These are phyloP conservation scores for Episyrphus balteatus DNA, from an alignment of 1,140 invertebrate genomes.

Conservation along the genomic window DNA sequence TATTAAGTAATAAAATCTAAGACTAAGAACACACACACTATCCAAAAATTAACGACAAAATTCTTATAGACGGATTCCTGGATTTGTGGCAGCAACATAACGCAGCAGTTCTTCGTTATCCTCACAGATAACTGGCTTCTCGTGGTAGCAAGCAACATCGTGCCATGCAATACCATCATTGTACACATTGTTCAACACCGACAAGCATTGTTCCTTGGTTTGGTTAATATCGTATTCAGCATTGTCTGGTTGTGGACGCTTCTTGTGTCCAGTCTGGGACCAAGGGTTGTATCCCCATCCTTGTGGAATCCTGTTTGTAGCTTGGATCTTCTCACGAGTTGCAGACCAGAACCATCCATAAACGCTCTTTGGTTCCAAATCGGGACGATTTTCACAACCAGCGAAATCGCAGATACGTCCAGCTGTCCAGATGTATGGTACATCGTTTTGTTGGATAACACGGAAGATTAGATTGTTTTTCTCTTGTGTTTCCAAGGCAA, in stretches of 20 bases:
- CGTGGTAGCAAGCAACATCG: constrained; percentile 85
- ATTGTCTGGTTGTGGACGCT: constrained; percentile 75
- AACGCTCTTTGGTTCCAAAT: constrained; percentile 73
- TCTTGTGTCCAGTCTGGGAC: constrained; percentile 82
- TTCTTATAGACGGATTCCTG: constrained; percentile 58
- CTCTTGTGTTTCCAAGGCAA: constrained; percentile 76
- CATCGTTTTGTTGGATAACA: constrained; percentile 73
- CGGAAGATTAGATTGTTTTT: constrained; percentile 82
- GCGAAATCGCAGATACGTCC: constrained; percentile 87
- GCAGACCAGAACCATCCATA: constrained; percentile 91
- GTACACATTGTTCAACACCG: constrained; percentile 81
- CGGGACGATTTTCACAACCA: constrained; percentile 72
- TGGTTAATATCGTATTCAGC: constrained; percentile 86
- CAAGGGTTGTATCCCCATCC: constrained; percentile 64
- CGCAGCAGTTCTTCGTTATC: constrained; percentile 75
- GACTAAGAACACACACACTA: constrained; percentile 19
- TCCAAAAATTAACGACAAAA: not conserved
- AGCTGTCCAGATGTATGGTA: constrained; percentile 88
- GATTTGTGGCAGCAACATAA: constrained; percentile 71
- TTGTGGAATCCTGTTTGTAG: constrained; percentile 60
- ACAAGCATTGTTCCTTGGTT: constrained; percentile 74
- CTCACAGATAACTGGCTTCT: constrained; percentile 81
- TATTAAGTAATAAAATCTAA: constrained; percentile 34
- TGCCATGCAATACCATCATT: constrained; percentile 86
- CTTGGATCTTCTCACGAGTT: constrained; percentile 74